Base-by-base conservation (phyloP, 2,888 invertebrate genomes). In the Leptinotarsa peninsularis region DNA sequence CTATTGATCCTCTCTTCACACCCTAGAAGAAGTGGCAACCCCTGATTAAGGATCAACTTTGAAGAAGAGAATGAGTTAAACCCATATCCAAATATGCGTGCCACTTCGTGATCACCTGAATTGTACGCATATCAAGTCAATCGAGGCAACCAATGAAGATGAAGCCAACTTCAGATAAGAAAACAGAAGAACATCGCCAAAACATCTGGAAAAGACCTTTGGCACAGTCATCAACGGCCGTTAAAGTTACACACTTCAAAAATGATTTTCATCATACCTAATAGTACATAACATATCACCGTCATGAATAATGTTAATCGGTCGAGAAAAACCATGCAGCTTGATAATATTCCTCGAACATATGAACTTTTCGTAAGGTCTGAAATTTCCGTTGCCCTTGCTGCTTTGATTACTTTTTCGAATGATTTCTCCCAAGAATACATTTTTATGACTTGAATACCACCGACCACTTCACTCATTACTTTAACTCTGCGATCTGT, bases 231-330 rank as follows among this genome's bases (percentile, higher is more conserved):
- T 43, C 10, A 13, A 43, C 10, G n/a, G 0, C 17, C n/a, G n/a
- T 52, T 15, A n/a, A n/a, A 5, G 4, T 52, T 52, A 15, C 4
- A 52, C 52, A 52, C 4, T n/a, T 52, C 17, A 15, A 58, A 14
- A 3, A 21, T 58, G 3, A 18, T 58, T 10, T 3, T 18, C 15
- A n/a, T 17, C 23, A 71, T 49, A 21, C 94, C 95, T 78, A 92
- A 88, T 2, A 96, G 89, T 14, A 94, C 93, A 84, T 93, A 96
- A 1, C 94, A 91, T 52, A 95, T 89, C 70, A 97, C 91, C 1
- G 96, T 95, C 73, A 95, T 91, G 85, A 94, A 95, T 17, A 97
- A 90, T 1, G 97, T 94, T 50, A 95, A 91, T 80, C 97, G 93
- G 83, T 96, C 94, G 0, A 96, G 94, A 85, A 96, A 96, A 67